Percentiles rank a stretch among this genome's conserved stretches.
Evolutionary conservation across 2,113 vertebrate genomes (phyloP).

Genomic region (Bujurquina vittata): DNA sequence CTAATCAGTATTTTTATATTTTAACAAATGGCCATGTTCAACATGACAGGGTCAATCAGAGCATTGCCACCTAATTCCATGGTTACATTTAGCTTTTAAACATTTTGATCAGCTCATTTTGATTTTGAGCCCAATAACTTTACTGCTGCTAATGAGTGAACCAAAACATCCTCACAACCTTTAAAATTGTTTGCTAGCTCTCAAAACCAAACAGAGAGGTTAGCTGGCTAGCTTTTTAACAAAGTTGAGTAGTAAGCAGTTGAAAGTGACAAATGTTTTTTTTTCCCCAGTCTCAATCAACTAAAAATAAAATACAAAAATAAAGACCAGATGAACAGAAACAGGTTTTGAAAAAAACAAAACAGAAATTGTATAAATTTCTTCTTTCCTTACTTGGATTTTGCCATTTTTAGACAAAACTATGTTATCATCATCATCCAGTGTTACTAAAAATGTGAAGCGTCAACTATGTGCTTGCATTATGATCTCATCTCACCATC

Average conservation of each 20-base stretch:
- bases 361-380: neutral
- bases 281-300: too few relatives aligned
- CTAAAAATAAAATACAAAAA: too few relatives aligned
- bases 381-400: neutral
- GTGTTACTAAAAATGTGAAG: neutral
- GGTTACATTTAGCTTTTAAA: neutral
- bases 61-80: neutral
- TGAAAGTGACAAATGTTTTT: neutral
- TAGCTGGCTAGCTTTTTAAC: neutral
- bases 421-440: neutral
- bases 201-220: neutral
- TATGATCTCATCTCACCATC: constrained; percentile 75
- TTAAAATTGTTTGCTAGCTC: neutral
- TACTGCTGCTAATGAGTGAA: neutral
- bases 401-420: neutral
- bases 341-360: neutral
- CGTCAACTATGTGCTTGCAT: neutral
- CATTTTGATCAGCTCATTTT: neutral
- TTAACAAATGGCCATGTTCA: neutral
- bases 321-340: neutral
- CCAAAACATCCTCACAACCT: neutral
- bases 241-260: neutral
- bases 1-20: neutral
- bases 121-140: neutral
- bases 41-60: neutral